phyloP scores from a whole-genome alignment of 2,113 vertebrate species.

The Emydocephalus ijimae region DNA sequence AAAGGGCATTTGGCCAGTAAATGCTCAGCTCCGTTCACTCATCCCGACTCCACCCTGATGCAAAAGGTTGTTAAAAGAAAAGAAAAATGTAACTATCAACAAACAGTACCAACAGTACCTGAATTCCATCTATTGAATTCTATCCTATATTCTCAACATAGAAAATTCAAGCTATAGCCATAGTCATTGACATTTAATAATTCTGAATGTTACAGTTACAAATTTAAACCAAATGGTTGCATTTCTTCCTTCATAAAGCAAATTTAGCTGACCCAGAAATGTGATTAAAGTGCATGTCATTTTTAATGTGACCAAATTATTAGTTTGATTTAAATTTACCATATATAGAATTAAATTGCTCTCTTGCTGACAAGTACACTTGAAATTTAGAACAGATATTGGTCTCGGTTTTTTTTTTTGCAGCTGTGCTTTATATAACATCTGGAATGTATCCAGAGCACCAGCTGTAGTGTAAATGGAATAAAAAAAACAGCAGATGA shows the following conservation, averaged over 20 bases:
- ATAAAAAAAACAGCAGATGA: conserved; percentile 52
- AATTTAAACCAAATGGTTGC: not conserved
- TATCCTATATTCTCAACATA: not conserved
- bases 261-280: not conserved
- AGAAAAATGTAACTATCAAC: not conserved
- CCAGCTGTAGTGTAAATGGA: conserved; percentile 56
- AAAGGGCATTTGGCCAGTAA: not conserved
- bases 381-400: conserved; percentile 38
- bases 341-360: conserved; percentile 9
- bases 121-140: not conserved
- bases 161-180: not conserved
- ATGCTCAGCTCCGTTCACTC: not conserved
- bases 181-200: not conserved
- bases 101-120: not conserved
- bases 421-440: conserved; percentile 61
- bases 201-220: not conserved
- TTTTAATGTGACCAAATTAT: conserved; percentile 13
- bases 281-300: not conserved
- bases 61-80: not conserved
- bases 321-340: conserved; percentile 8
- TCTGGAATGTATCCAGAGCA: conserved; percentile 53
- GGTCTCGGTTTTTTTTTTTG: conserved; percentile 38
- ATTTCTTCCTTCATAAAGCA: not conserved
- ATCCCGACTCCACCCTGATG: not conserved
- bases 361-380: conserved; percentile 36